Base-by-base conservation (phyloP, 2,888 invertebrate genomes). In the Arenicola marina region DNA sequence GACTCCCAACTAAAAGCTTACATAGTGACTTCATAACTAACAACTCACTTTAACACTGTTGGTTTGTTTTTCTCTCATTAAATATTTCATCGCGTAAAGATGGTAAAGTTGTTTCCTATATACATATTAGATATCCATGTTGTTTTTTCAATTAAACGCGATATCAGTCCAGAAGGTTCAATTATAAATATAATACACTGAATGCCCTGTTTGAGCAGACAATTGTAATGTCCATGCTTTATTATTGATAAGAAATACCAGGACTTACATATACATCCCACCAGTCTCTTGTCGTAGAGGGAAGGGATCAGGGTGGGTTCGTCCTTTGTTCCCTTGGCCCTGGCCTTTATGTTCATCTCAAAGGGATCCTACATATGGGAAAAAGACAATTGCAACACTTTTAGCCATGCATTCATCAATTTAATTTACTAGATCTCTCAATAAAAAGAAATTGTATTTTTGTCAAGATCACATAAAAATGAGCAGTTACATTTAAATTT, bases 231-330 rank as follows among this genome's bases (percentile, higher is more conserved):
- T n/a, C n/a, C n/a, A n/a, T n/a, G n/a, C n/a, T n/a, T n/a, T n/a
- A n/a, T n/a, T n/a, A n/a, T n/a, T n/a, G n/a, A n/a, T n/a, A n/a
- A n/a, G n/a, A n/a, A n/a, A n/a, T n/a, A n/a, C n/a, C n/a, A n/a
- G 1, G 28, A 80, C 82, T 81, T 75, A 85, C 97, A 98, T 84
- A 96, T 89, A 85, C 98, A 98, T 66, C 97, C 97, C 72, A 98
- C 89, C 73, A 97, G 88, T 76, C 97, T 90, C 62, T 92, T 90
- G 59, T 92, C 91, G 74, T 91, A 92, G 76, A 92, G 91, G 58
- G 96, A 95, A 65, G 95, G 94, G 76, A 98, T 91, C 72, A 92
- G 85, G 72, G 92, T 96, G 62, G 97, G 97, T 72, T 87, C 86
- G 33, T 90, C 91, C 79, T 91, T 90, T 65, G 95, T 92, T 73